phyloP scores from a whole-genome alignment of 2,797 vertebrate genomes.

The Cynodonichthys magdalenae region DNA sequence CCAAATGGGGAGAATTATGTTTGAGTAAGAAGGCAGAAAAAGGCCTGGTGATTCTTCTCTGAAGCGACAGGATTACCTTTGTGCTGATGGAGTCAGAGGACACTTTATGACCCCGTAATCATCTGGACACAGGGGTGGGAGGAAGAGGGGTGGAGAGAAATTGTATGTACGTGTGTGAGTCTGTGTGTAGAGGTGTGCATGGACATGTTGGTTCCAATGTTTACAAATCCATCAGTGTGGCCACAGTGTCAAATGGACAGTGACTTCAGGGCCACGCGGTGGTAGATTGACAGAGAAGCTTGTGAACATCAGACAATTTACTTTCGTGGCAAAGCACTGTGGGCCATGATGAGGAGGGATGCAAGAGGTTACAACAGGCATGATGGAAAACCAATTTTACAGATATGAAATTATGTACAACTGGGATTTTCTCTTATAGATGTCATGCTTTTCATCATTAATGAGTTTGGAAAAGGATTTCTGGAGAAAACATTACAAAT shows the following conservation, averaged over 20 bases:
- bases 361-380: slow-evolving; percentile 34
- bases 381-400: slow-evolving; percentile 42
- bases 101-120: slow-evolving; percentile 70
- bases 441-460: slow-evolving; percentile 17
- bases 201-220: slow-evolving; percentile 70
- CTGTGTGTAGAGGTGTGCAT: slow-evolving; percentile 30
- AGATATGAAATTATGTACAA: slow-evolving; percentile 39
- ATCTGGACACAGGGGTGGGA: slow-evolving; percentile 64
- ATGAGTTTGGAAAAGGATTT: slow-evolving; percentile 3
- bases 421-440: slow-evolving; percentile 31
- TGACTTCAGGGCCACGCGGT: slow-evolving; percentile 72
- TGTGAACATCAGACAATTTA: slow-evolving; percentile 48
- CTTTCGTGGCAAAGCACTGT: slow-evolving; percentile 18
- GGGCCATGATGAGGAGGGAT: slow-evolving; percentile 32
- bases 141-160: slow-evolving; percentile 33
- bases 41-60: slow-evolving; percentile 68
- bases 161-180: slow-evolving; percentile 12
- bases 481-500: slow-evolving; percentile 2
- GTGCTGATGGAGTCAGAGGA: slow-evolving; percentile 79
- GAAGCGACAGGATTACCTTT: slow-evolving; percentile 79
- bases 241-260: slow-evolving; percentile 77
- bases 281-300: slow-evolving; percentile 59
- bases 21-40: slow-evolving; percentile 80
- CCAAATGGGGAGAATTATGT: slow-evolving; percentile 79
- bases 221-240: slow-evolving; percentile 79